Base-by-base conservation (phyloP, 1,140 invertebrate species). In the Aphelinus certus region DNA sequence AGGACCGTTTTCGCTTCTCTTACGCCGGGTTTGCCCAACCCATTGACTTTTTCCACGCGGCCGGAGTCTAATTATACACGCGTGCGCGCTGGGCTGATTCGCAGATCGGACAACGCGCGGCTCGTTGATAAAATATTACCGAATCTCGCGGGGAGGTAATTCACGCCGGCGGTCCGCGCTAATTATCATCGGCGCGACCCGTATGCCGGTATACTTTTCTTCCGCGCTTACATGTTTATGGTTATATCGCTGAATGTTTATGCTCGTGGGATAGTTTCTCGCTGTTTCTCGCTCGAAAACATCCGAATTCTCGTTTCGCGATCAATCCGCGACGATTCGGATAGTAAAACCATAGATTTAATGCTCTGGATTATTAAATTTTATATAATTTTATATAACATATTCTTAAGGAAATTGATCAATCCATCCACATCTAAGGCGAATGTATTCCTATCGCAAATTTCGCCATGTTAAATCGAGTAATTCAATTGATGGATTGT, bases 191-290 rank as follows among this genome's bases (percentile, higher is more conserved):
- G 47, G 63, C n/a, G 7, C 60, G 46, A 73, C 63, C 73, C 43
- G 62, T 68, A 68, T 74, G 48, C n/a, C 47, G 10, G 56, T 63
- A 63, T 42, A 26, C 26, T 58, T 74, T 66, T 49, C 43, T 49
- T 26, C 26, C 26, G 0, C 26, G 26, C 26, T 26, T 26, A 26
- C 26, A 26, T 26, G 26, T 26, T 26, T 26, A 26, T 26, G 26
- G 26, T 26, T 26, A 26, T 26, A 26, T 26, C 26, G 26, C 26
- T 26, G 26, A 26, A 26, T 26, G 26, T 10, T 63, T 48, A 63
- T 3, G 48, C 0, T 3, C 61, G 61, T 48, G 46, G 45, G 61
- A 63, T 47, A 48, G 9, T 42, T 60, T 43, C 9, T 4, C 61
- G 4, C 2, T 48, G 7, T 48, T 47, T 63, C 48, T 47, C 9